Percentiles rank a stretch among this genome's conserved stretches.
phyloP scores from a whole-genome alignment of 92 coral and sea anemone genomes.

The Micromussa lordhowensis region DNA sequence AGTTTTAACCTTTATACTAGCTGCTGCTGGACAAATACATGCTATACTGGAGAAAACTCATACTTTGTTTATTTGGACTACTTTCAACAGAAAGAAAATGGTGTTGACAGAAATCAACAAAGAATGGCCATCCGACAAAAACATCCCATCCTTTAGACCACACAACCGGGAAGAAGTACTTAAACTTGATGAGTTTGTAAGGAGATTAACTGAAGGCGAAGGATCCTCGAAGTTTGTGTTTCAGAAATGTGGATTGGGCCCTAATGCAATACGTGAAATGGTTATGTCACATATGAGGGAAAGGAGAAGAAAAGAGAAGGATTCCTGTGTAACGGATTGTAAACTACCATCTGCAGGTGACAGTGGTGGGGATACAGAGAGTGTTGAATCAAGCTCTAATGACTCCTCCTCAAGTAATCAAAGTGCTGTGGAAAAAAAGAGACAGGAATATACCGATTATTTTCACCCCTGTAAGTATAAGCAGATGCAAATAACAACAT shows the following conservation, averaged over 20 bases:
- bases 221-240: not conserved
- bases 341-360: not conserved
- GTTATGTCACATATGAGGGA: constrained; percentile 19
- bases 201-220: constrained; percentile 12
- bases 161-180: not conserved
- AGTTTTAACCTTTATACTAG: not conserved
- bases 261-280: not conserved
- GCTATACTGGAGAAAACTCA: not conserved
- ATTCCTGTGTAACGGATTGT: not conserved
- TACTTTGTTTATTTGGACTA: not conserved
- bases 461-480: constrained; percentile 31
- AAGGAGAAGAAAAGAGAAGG: not conserved
- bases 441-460: constrained; percentile 18
- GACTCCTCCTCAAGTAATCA: constrained; percentile 29
- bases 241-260: constrained; percentile 7
- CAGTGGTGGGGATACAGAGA: constrained; percentile 31
- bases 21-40: not conserved
- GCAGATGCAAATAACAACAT: constrained; percentile 14
- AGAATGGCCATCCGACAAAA: constrained; percentile 1
- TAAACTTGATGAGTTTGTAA: constrained; percentile 11
- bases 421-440: constrained; percentile 25
- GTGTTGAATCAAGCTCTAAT: constrained; percentile 25
- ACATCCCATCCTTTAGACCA: constrained; percentile 13
- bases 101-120: constrained; percentile 7
- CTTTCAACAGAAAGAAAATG: constrained; percentile 16